Conservation (phyloP, 1,140 invertebrate genomes). For the Anagrus nilaparvatae region DNA sequence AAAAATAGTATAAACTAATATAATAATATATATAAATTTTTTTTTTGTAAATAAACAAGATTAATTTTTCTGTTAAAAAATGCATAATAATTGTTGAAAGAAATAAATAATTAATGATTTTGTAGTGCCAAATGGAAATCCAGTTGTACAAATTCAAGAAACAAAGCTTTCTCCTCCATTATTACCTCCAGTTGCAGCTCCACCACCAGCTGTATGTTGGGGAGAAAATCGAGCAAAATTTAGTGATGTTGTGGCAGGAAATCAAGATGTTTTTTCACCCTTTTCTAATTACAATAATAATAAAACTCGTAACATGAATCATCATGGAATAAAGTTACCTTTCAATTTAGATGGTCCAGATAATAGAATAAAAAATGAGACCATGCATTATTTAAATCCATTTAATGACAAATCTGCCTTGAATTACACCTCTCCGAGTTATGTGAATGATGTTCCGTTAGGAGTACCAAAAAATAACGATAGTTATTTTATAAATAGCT, state of each 20-base stretch:
- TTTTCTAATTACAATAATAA: slow-evolving; percentile 22
- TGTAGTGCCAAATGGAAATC: no score
- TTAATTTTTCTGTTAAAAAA: no score
- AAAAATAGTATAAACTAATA: no score
- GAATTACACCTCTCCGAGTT: slow-evolving; percentile 8
- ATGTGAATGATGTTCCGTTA: slow-evolving; percentile 20
- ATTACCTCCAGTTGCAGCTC: slow-evolving; percentile 18
- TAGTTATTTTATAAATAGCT: slow-evolving; percentile 36
- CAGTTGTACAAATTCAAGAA: no score
- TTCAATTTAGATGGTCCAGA: slow-evolving; percentile 11
- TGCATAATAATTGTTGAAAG: no score
- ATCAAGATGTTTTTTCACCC: slow-evolving; percentile 27
- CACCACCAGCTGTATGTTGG: slow-evolving; percentile 38
- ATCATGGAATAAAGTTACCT: slow-evolving; percentile 7
- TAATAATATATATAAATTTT: no score
- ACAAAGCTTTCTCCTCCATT: not conserved
- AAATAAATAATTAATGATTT: no score
- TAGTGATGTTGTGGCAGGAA: slow-evolving; percentile 48
- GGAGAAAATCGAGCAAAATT: slow-evolving; percentile 46
- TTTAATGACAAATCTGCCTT: slow-evolving; percentile 17
- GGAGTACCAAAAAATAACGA: slow-evolving; percentile 21
- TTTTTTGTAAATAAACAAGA: no score
- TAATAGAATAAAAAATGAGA: slow-evolving; percentile 18
- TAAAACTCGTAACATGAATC: slow-evolving; percentile 15
- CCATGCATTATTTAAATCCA: slow-evolving; percentile 19